A percentile compares a stretch with the other conserved stretches of the same genome.
Conservation (phyloP, 2,797 vertebrate genomes). For the Cirrhinus mrigala region DNA sequence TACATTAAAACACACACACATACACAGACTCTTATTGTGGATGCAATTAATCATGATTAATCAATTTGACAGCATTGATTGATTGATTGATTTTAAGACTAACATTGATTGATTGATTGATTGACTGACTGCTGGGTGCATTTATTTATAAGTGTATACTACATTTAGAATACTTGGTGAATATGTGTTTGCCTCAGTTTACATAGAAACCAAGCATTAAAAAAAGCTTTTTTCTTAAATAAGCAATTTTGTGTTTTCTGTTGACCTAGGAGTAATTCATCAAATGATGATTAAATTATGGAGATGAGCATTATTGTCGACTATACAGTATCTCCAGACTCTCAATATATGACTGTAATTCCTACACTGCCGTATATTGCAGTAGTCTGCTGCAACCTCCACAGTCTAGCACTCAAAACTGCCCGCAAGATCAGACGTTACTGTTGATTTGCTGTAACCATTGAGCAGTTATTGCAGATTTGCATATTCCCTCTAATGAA, state of each 20-base stretch:
- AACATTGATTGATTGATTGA: no score
- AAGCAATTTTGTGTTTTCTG: background rate
- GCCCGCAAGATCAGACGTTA: background rate
- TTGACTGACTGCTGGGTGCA: background rate
- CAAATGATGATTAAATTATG: background rate
- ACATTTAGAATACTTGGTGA: background rate
- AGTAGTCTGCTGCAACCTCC: background rate
- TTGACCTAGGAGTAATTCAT: background rate
- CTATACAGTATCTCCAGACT: background rate
- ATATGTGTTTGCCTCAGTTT: background rate
- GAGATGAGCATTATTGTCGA: background rate
- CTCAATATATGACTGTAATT: background rate
- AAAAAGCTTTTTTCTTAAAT: background rate
- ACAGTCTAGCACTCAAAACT: background rate
- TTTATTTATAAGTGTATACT: background rate
- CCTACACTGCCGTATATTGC: background rate
- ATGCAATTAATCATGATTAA: background rate
- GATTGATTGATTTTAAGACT: no score
- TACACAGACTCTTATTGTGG: background rate
- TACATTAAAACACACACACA: no score
- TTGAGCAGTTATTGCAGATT: constrained; percentile 4
- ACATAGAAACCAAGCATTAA: background rate
- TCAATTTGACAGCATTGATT: background rate
- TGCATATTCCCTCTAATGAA: constrained; percentile 30
- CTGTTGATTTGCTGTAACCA: constrained; percentile 12